Conservation (phyloP, 2,797 vertebrate genomes). For the Coranthus polyacanthus region DNA sequence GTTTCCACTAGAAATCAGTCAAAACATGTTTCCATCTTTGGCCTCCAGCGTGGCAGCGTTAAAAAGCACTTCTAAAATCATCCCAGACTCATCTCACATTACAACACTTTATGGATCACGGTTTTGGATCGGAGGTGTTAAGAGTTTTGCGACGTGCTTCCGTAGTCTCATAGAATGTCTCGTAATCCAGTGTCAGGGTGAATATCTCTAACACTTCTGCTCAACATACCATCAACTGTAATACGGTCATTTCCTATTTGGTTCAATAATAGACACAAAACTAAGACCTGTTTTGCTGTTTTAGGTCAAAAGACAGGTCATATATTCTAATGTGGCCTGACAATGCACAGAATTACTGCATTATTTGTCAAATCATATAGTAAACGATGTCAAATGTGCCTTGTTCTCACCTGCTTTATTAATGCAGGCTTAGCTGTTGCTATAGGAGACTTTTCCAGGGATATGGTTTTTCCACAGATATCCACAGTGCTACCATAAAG, state of each 20-base stretch:
- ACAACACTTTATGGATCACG: conserved; percentile 26
- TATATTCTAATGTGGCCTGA: too few relatives aligned
- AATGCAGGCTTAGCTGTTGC: too few relatives aligned
- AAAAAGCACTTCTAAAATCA: conserved; percentile 34
- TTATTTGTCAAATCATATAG: too few relatives aligned
- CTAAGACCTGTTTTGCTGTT: too few relatives aligned
- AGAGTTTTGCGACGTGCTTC: conserved; percentile 23
- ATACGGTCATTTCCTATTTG: neutral
- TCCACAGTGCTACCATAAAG: conserved; percentile 28
- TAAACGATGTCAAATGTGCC: conserved; percentile 1
- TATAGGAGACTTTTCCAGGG: conserved; percentile 9
- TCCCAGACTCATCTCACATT: conserved; percentile 41
- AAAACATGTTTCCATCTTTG: conserved; percentile 39
- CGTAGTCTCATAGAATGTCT: conserved; percentile 16
- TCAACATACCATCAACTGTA: neutral
- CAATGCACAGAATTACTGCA: too few relatives aligned
- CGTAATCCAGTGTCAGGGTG: neutral
- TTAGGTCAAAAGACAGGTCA: too few relatives aligned
- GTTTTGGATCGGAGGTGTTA: conserved; percentile 20
- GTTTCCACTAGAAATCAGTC: conserved; percentile 52
- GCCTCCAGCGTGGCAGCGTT: conserved; percentile 18
- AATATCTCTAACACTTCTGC: neutral
- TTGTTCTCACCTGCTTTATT: conserved; percentile 13
- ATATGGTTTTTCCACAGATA: conserved; percentile 42
- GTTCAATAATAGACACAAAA: neutral